Evolutionary conservation across 1,140 invertebrate species (phyloP).

Genomic region (Drosophila pruinosa): DNA sequence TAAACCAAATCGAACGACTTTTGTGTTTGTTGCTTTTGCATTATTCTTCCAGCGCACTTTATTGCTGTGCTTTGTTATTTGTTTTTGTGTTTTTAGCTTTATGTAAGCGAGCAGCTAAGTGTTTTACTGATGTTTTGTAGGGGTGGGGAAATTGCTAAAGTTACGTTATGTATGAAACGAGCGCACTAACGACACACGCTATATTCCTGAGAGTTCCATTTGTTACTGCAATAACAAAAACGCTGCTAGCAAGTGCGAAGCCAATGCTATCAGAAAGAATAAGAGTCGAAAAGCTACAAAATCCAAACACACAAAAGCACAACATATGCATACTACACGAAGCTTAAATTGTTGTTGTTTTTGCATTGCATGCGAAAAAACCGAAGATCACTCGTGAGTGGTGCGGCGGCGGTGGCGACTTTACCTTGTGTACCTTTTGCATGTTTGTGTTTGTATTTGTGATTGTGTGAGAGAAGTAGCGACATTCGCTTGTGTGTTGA

Average conservation of each 20-base stretch:
- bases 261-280: constrained; percentile 42
- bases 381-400: constrained; percentile 40
- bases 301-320: constrained; percentile 37
- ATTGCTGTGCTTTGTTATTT: constrained; percentile 22
- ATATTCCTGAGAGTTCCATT: constrained; percentile 78
- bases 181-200: constrained; percentile 57
- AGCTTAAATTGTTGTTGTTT: constrained; percentile 16
- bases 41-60: constrained; percentile 24
- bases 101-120: constrained; percentile 51
- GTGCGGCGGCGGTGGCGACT: not conserved
- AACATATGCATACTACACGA: constrained; percentile 31
- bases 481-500: constrained; percentile 18
- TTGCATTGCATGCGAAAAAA: constrained; percentile 37
- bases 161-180: constrained; percentile 45
- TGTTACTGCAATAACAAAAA: constrained; percentile 64
- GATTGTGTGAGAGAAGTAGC: constrained; percentile 14
- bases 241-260: constrained; percentile 24
- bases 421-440: constrained; percentile 24
- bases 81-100: constrained; percentile 37
- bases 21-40: constrained; percentile 41
- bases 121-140: constrained; percentile 24
- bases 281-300: constrained; percentile 46
- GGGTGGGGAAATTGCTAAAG: constrained; percentile 11
- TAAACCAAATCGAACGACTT: constrained; percentile 41
- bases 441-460: constrained; percentile 11